Evolutionary conservation across 2,888 invertebrate species (phyloP), one percentile per base, ranked within the genome.

Genomic region (Orchesella flavescens): DNA sequence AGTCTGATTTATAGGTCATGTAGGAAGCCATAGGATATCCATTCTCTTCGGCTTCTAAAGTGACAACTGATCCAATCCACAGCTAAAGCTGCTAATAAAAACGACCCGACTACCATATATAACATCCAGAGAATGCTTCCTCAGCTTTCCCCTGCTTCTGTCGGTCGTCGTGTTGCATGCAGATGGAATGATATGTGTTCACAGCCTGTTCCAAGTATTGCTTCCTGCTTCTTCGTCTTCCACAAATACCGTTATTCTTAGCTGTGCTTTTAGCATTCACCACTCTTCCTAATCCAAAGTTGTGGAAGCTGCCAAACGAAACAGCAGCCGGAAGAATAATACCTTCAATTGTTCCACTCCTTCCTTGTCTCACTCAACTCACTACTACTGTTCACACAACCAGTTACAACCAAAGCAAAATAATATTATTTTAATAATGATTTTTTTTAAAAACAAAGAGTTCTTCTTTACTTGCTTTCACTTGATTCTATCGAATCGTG

Each of bases 1-100:
- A 49, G 23, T 17, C 15, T 7, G 34, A 4, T 34, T 34, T 34
- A 53, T n/a, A 53, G 15, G n/a, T 77, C 69, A 77, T 61, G 69
- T 77, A 49, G 77, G 77, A 59, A 77, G 61, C 59, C 69, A 59
- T 1, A 77, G 24, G 4, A 21, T 15, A n/a, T 15, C 34, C 77
- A 69, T 77, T 15, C 15, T 65, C 19, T 1, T 9, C 65, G 17
- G 53, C 15, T 53, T 53, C 53, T n/a, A 53, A 59, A 17, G 12
- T 59, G 17, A 59, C 59, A 59, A n/a, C n/a, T 17, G n/a, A 19
- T 5, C 12, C 12, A 12, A 10, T 59, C 59, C 43, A 69, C 15
- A n/a, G n/a, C n/a, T n/a, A n/a, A n/a, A n/a, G n/a, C n/a, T n/a
- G n/a, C n/a, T n/a, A n/a, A n/a, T 34, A 46, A 49, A 68, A n/a